These are phyloP conservation scores for Piprites chloris DNA, from an alignment of 2,113 vertebrate genomes.

Conservation along the genomic window DNA sequence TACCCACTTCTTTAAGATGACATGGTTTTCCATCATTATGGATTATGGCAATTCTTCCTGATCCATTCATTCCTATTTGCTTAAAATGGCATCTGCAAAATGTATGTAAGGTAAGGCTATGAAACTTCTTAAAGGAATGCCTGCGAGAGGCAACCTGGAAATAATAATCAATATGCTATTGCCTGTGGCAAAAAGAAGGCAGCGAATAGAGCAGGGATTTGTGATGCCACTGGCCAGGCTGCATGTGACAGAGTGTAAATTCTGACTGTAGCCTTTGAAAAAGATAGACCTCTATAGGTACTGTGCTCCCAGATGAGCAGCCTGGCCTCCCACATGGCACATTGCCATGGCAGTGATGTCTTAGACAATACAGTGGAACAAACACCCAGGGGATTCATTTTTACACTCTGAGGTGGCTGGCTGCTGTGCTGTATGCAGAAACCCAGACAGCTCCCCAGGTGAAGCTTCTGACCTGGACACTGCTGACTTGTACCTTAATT, in stretches of 20 bases:
- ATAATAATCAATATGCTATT: not conserved
- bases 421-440: not conserved
- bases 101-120: not conserved
- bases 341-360: not conserved
- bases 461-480: not conserved
- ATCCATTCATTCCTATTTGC: not conserved
- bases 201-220: not conserved
- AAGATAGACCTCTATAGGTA: not conserved
- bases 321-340: not conserved
- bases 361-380: not conserved
- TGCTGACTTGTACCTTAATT: not conserved
- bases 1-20: not conserved
- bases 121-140: not conserved
- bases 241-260: not conserved
- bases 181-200: not conserved
- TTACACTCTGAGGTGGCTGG: not conserved
- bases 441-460: not conserved
- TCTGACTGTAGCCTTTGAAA: not conserved
- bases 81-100: not conserved
- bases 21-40: not conserved
- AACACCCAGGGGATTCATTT: not conserved
- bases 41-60: not conserved
- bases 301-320: not conserved
- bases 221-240: not conserved
- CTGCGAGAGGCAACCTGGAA: not conserved